Conservation (phyloP, 2,113 vertebrate genomes). For the Passer montanus region DNA sequence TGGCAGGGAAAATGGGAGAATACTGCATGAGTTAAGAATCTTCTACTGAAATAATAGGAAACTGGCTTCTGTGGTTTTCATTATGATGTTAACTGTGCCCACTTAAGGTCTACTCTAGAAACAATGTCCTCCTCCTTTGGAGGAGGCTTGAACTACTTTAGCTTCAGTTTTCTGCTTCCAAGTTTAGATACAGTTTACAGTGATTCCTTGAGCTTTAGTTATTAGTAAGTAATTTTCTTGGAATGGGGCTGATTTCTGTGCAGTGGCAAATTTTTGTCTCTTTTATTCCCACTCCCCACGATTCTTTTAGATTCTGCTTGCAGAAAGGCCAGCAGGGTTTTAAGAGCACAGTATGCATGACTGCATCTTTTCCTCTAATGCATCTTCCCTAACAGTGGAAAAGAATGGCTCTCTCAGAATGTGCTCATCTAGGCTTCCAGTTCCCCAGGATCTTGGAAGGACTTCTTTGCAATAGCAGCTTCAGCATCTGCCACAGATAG, state of each 20-base stretch:
- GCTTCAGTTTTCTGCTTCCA: not conserved
- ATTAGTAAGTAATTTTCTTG: slow-evolving; percentile 1
- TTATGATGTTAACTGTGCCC: not conserved
- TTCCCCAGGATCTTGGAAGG: slow-evolving; percentile 56
- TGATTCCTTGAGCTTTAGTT: not conserved
- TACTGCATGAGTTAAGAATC: not conserved
- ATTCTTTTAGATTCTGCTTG: slow-evolving; percentile 27
- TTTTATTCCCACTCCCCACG: slow-evolving; percentile 12
- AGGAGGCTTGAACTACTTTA: not conserved
- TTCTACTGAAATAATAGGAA: not conserved
- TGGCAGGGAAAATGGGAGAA: not conserved
- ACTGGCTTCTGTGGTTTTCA: not conserved
- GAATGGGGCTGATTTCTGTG: not conserved
- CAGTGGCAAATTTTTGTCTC: not conserved
- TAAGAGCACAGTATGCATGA: slow-evolving; percentile 57
- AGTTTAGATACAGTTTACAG: not conserved
- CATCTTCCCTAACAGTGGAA: slow-evolving; percentile 42
- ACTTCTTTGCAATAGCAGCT: slow-evolving; percentile 47
- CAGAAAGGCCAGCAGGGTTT: slow-evolving; percentile 46
- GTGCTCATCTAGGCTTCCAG: slow-evolving; percentile 56
- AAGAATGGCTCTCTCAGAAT: slow-evolving; percentile 51
- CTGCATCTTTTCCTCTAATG: slow-evolving; percentile 54
- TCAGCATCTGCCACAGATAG: slow-evolving; percentile 51
- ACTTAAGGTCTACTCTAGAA: not conserved
- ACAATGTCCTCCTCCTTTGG: not conserved